Conservation (phyloP, 2,888 invertebrate genomes). For the Machimus rusticus region DNA sequence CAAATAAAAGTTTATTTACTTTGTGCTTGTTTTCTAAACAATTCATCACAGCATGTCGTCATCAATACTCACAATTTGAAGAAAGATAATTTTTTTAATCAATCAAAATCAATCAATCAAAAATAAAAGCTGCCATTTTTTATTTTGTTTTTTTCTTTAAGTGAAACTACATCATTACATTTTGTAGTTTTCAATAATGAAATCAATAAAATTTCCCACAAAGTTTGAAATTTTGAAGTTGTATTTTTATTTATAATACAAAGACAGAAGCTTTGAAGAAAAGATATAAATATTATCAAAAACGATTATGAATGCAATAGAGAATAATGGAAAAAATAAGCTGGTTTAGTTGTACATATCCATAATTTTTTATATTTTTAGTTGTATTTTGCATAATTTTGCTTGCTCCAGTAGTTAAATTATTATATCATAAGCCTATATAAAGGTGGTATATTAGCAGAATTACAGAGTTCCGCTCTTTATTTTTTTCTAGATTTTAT, state of each 20-base stretch:
- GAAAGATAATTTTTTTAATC: neutral
- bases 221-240: neutral
- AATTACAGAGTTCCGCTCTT: neutral
- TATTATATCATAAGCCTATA: neutral
- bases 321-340: neutral
- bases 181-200: neutral
- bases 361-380: neutral
- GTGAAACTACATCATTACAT: neutral
- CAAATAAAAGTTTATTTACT: too few relatives aligned
- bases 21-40: too few relatives aligned
- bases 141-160: neutral
- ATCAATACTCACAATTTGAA: neutral
- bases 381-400: neutral
- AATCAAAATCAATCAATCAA: neutral
- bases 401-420: neutral
- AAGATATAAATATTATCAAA: neutral
- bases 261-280: neutral
- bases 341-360: neutral
- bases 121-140: neutral
- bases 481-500: neutral
- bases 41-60: neutral
- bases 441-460: neutral
- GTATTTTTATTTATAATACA: neutral
- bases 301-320: neutral
- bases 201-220: slow-evolving; percentile 18